A percentile compares a stretch with the other conserved stretches of the same genome.
Conservation (phyloP, 2,113 vertebrate species). For the Alouatta palliata region DNA sequence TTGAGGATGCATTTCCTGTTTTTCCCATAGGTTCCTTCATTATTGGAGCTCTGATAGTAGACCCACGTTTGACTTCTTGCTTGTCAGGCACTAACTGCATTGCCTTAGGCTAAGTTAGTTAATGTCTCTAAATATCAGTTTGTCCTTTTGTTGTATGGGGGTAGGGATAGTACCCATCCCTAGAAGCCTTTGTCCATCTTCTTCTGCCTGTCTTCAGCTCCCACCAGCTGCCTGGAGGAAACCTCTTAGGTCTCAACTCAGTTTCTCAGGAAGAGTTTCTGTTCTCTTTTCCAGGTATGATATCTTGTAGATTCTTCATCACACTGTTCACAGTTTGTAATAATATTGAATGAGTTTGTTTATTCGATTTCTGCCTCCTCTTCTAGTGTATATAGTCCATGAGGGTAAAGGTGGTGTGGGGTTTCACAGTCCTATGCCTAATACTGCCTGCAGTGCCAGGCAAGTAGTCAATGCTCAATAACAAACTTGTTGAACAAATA, state of each 20-base stretch:
- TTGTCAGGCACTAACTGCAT: background rate
- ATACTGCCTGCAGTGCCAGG: background rate
- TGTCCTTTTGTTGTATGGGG: background rate
- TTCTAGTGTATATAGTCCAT: background rate
- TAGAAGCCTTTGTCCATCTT: background rate
- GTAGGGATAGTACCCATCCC: background rate
- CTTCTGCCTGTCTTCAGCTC: background rate
- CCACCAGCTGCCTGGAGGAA: background rate
- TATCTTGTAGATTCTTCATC: background rate
- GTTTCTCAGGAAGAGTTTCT: background rate
- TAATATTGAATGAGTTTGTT: background rate
- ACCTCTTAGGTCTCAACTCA: background rate
- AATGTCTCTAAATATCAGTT: background rate
- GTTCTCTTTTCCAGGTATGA: background rate
- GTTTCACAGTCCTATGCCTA: background rate
- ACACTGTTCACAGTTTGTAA: background rate
- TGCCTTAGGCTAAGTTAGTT: background rate
- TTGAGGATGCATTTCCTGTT: background rate
- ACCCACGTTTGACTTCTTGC: background rate
- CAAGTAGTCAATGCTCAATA: background rate
- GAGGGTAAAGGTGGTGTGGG: background rate
- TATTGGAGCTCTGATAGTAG: background rate
- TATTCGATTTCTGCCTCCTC: background rate
- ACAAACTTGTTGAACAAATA: slow-evolving; percentile 10
- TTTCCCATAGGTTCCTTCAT: background rate